Percentiles rank a stretch among this genome's conserved stretches.
Evolutionary conservation across 92 coral and sea anemone species (phyloP).

Genomic region (Phenganax stokvisi): DNA sequence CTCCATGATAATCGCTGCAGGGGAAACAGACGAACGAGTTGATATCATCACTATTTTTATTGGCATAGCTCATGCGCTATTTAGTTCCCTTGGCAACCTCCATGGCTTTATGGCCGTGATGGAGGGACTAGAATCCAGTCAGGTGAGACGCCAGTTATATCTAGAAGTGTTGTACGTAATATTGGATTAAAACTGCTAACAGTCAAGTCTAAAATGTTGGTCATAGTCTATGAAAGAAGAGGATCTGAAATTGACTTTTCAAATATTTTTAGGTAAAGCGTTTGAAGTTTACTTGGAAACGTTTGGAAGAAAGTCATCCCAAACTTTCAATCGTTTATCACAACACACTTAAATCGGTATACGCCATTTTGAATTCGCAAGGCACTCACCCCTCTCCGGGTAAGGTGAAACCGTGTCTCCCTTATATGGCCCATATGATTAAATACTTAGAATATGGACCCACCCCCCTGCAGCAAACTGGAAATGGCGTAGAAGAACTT

Average conservation of each 20-base stretch:
- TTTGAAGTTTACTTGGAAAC: slow-evolving; percentile 89
- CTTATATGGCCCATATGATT: slow-evolving; percentile 77
- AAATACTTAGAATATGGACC: slow-evolving; percentile 61
- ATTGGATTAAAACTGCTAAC: neutral
- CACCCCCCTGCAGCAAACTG: slow-evolving; percentile 11
- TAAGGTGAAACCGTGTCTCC: slow-evolving; percentile 66
- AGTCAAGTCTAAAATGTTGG: neutral
- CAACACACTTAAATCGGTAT: slow-evolving; percentile 89
- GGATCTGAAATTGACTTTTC: neutral
- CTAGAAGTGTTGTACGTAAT: no score
- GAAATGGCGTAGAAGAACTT: slow-evolving; percentile 26
- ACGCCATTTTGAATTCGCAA: slow-evolving; percentile 76
- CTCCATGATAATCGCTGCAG: slow-evolving; percentile 80
- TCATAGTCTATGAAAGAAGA: no score
- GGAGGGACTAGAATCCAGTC: slow-evolving; percentile 85
- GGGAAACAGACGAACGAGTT: slow-evolving; percentile 66
- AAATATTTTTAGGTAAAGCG: slow-evolving; percentile 64
- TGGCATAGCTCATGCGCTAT: slow-evolving; percentile 79
- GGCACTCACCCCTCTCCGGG: slow-evolving; percentile 99
- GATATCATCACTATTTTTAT: slow-evolving; percentile 72
- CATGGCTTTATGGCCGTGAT: slow-evolving; percentile 94
- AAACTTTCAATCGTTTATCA: slow-evolving; percentile 78
- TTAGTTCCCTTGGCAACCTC: slow-evolving; percentile 82
- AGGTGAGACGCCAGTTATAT: slow-evolving; percentile 48
- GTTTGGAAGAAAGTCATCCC: slow-evolving; percentile 82